Conservation (phyloP, 2,888 invertebrate genomes). For the Sesia apiformis region DNA sequence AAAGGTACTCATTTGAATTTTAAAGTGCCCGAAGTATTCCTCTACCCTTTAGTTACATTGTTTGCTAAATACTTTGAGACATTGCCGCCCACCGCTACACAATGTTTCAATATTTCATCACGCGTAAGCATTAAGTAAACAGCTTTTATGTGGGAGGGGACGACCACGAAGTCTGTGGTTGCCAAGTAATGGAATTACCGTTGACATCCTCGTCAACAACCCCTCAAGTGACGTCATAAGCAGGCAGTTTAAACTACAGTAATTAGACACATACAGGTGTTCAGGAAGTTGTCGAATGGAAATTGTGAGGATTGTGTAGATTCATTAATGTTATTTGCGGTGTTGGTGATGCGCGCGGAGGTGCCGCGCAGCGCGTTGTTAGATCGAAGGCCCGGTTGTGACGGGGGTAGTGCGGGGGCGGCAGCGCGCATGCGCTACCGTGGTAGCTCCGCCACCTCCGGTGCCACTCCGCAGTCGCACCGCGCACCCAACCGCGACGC, state of each 20-base stretch:
- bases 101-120: conserved; percentile 25
- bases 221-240: conserved; percentile 13
- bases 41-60: too few relatives aligned
- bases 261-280: conserved; percentile 27
- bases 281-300: conserved; percentile 33
- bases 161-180: conserved; percentile 16
- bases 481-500: conserved; percentile 55
- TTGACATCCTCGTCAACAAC: conserved; percentile 3
- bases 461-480: conserved; percentile 57
- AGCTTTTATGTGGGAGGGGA: conserved; percentile 21
- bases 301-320: conserved; percentile 48
- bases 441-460: conserved; percentile 37
- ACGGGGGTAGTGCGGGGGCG: conserved; percentile 18
- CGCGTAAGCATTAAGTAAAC: conserved; percentile 21
- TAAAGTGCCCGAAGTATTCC: too few relatives aligned
- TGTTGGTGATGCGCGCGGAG: conserved; percentile 44
- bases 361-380: conserved; percentile 48
- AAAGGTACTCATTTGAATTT: too few relatives aligned
- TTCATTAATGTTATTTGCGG: conserved; percentile 58
- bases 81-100: too few relatives aligned
- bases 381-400: conserved; percentile 52
- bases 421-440: conserved; percentile 43
- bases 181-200: conserved; percentile 13
- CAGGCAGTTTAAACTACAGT: conserved; percentile 18
- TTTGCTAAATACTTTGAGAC: too few relatives aligned